phyloP scores from a whole-genome alignment of 1,140 invertebrate species.

The Elymnias hypermnestra region DNA sequence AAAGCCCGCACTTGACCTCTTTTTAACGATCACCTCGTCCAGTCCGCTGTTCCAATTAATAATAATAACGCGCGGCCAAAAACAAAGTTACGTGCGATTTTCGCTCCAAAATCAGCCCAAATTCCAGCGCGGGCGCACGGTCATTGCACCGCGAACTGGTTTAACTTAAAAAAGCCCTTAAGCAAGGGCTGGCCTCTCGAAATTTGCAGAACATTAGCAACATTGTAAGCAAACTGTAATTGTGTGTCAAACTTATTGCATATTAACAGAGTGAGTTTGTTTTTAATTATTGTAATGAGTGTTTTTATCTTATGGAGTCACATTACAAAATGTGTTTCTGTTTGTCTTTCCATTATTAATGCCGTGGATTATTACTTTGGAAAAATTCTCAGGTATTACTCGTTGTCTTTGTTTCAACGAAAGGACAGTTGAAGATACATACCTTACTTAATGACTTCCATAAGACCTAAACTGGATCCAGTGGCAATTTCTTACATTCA shows the following conservation, averaged over 20 bases:
- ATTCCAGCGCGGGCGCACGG: slow-evolving; percentile 43
- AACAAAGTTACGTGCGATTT: slow-evolving; percentile 64
- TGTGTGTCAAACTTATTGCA: neutral
- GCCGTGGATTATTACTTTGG: too few species aligned
- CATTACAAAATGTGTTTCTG: too few species aligned
- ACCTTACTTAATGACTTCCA: too few species aligned
- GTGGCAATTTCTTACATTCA: too few species aligned
- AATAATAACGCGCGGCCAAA: slow-evolving; percentile 53
- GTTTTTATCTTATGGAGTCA: too few species aligned
- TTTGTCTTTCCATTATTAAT: too few species aligned
- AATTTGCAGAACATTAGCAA: neutral
- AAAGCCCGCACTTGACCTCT: slow-evolving; percentile 22
- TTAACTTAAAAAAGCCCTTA: slow-evolving; percentile 32
- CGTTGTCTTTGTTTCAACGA: too few species aligned
- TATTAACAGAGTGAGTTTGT: neutral
- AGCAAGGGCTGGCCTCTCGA: neutral
- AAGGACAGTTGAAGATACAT: too few species aligned
- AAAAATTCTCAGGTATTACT: too few species aligned
- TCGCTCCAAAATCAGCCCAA: slow-evolving; percentile 55
- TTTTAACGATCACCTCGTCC: slow-evolving; percentile 47
- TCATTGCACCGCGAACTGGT: slow-evolving; percentile 58
- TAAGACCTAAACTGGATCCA: too few species aligned
- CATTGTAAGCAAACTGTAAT: neutral
- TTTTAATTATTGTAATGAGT: neutral
- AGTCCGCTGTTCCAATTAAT: slow-evolving; percentile 64